Percentiles rank a stretch among this genome's conserved stretches.
Conservation (phyloP, 1,140 invertebrate genomes). For the Drosophila takahashii region DNA sequence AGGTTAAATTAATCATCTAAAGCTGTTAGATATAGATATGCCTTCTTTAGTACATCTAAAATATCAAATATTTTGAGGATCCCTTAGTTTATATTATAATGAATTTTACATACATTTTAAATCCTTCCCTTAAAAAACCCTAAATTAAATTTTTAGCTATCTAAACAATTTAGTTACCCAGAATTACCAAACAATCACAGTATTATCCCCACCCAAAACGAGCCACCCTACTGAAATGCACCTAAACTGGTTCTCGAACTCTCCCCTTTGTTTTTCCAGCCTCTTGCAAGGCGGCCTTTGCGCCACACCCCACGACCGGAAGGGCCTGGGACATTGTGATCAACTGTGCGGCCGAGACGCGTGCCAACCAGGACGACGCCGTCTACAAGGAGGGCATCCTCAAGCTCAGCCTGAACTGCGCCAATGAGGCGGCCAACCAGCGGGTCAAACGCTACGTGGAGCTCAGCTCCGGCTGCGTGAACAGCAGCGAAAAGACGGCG, state of each 20-base stretch:
- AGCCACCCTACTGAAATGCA: constrained; percentile 24
- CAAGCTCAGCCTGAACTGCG: constrained; percentile 93
- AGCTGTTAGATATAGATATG: no score
- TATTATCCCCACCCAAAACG: not conserved
- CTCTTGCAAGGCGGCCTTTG: constrained; percentile 91
- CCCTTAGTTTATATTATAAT: no score
- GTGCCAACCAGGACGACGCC: constrained; percentile 93
- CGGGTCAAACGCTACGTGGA: constrained; percentile 91
- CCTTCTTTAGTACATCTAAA: no score
- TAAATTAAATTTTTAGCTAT: no score
- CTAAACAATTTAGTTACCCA: no score
- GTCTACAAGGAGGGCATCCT: constrained; percentile 96
- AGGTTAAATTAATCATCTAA: no score
- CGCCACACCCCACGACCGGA: constrained; percentile 85
- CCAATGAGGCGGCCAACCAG: constrained; percentile 89
- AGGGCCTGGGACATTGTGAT: constrained; percentile 91
- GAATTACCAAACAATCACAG: not conserved
- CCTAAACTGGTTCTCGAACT: constrained; percentile 58
- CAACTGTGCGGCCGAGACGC: constrained; percentile 96
- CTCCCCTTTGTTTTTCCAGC: constrained; percentile 85
- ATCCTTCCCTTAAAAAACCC: no score
- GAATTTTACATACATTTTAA: no score
- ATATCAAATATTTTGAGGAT: no score
- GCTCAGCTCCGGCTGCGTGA: constrained; percentile 93
- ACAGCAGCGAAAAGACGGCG: constrained; percentile 91